Percentiles rank a stretch among this genome's conserved stretches.
Conservation (phyloP, 2,888 invertebrate species). For the Pammene fasciana region DNA sequence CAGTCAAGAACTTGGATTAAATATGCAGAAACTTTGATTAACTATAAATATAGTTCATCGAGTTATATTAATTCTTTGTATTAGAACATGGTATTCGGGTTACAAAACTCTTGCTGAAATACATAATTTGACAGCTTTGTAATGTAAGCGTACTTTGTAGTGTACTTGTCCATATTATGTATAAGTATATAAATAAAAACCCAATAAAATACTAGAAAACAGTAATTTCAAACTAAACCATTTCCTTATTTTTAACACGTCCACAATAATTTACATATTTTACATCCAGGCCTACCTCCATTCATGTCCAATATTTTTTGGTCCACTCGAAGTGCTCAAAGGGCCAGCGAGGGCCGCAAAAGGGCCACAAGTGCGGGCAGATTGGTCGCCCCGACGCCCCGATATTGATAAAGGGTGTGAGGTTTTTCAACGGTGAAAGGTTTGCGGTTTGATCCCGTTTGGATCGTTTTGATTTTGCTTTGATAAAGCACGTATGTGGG, state of each 20-base stretch:
- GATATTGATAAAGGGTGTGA: slow-evolving; percentile 39
- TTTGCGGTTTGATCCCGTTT: slow-evolving; percentile 20
- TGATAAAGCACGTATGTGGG: slow-evolving; percentile 9
- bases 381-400: slow-evolving; percentile 35
- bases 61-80: too few relatives aligned
- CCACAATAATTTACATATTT: slow-evolving; percentile 6
- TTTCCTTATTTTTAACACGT: neutral
- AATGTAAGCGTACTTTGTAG: too few relatives aligned
- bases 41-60: too few relatives aligned
- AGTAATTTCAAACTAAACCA: neutral
- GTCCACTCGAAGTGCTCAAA: slow-evolving; percentile 37
- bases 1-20: too few relatives aligned
- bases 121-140: too few relatives aligned
- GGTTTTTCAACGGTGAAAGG: slow-evolving; percentile 32
- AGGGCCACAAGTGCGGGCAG: slow-evolving; percentile 40
- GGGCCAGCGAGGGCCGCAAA: slow-evolving; percentile 30
- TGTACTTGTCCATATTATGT: too few relatives aligned
- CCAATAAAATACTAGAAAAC: neutral
- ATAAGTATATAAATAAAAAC: neutral
- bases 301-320: slow-evolving; percentile 35
- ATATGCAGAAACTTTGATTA: too few relatives aligned
- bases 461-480: slow-evolving; percentile 12
- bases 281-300: slow-evolving; percentile 17
- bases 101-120: too few relatives aligned
- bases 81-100: too few relatives aligned